These are phyloP conservation scores for Apamea sordens DNA, from an alignment of 2,888 invertebrate species.

Conservation along the genomic window DNA sequence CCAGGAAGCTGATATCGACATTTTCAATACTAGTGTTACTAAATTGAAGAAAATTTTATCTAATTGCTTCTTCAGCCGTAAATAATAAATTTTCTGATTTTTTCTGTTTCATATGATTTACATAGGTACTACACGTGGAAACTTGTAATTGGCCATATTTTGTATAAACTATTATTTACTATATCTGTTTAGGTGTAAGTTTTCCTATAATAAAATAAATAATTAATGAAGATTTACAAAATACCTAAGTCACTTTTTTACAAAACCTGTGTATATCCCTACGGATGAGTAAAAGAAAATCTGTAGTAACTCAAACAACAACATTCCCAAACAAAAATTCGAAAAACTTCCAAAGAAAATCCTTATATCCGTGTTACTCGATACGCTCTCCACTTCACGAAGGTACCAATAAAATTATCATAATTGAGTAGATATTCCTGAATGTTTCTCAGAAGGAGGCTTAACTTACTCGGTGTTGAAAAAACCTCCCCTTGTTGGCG, in stretches of 20 bases:
- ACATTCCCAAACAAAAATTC: slow-evolving; percentile 14
- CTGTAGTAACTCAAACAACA: neutral
- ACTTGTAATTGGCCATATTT: too few species aligned
- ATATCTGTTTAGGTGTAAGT: too few species aligned
- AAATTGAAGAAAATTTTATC: too few species aligned
- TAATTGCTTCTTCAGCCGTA: too few species aligned
- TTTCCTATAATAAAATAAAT: too few species aligned
- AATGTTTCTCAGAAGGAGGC: slow-evolving; percentile 30
- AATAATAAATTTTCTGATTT: too few species aligned
- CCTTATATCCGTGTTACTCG: slow-evolving; percentile 14
- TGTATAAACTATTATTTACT: too few species aligned
- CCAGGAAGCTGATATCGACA: too few species aligned
- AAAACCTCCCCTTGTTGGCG: slow-evolving; percentile 29
- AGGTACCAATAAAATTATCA: slow-evolving; percentile 63
- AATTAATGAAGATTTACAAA: neutral
- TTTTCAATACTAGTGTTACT: too few species aligned
- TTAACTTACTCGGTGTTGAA: slow-evolving; percentile 47
- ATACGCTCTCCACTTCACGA: slow-evolving; percentile 28
- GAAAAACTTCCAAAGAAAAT: slow-evolving; percentile 26
- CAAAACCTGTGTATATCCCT: neutral
- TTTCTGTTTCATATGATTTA: too few species aligned
- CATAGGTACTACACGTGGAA: too few species aligned
- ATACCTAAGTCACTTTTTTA: neutral
- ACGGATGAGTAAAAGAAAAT: neutral
- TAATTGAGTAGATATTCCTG: slow-evolving; percentile 57